phyloP scores from a whole-genome alignment of 1,140 invertebrate species.

The Armadillidium nasatum region DNA sequence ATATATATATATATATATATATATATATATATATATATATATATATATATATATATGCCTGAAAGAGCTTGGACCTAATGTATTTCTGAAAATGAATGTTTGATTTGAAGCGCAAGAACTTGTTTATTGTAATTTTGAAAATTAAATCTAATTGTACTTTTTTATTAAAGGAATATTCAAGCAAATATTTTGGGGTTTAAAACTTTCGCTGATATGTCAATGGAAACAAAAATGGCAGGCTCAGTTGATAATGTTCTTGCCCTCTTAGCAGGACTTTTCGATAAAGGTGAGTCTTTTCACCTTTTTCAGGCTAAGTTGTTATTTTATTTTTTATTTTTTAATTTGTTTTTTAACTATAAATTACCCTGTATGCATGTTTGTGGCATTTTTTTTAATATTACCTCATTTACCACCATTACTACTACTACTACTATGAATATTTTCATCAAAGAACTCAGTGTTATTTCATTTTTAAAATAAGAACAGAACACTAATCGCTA shows the following conservation, averaged over 20 bases:
- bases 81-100: not conserved
- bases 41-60: not conserved
- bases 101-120: not conserved
- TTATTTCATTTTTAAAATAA: too few relatives aligned
- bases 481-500: too few relatives aligned
- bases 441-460: too few relatives aligned
- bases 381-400: conserved; percentile 39
- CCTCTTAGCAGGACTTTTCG: conserved; percentile 62
- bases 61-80: not conserved
- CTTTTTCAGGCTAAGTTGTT: conserved; percentile 50
- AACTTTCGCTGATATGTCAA: conserved; percentile 75
- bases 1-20: too few relatives aligned
- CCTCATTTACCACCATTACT: too few relatives aligned
- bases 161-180: conserved; percentile 58
- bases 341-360: conserved; percentile 27
- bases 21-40: too few relatives aligned
- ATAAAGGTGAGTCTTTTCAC: conserved; percentile 41
- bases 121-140: not conserved
- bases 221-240: conserved; percentile 91
- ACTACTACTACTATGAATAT: too few relatives aligned
- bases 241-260: conserved; percentile 69
- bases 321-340: conserved; percentile 23
- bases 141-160: conserved; percentile 19
- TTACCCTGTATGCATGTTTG: conserved; percentile 28
- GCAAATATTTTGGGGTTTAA: conserved; percentile 73